Evolutionary conservation across 2,797 vertebrate species (phyloP), one percentile per base, ranked within the genome.

Genomic region (Galagoides demidoff): DNA sequence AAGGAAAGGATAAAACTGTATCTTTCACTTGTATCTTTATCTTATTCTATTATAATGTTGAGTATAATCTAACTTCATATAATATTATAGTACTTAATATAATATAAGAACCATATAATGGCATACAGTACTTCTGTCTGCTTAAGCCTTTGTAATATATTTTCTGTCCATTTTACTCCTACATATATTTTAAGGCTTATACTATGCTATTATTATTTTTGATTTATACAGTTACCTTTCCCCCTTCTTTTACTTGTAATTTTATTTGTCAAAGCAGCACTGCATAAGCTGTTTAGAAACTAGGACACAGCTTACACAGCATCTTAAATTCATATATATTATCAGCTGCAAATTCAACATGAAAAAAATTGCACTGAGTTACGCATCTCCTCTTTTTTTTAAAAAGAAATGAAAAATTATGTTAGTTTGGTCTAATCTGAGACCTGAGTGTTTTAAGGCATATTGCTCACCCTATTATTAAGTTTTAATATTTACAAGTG

Each of bases 231-330:
- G 55, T 87, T 73, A 89, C 70, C 66, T 68, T 76, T 83, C 16
- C 19, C 6, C n/a, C 31, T 97, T 98, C 97, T 98, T 98, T 98
- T 97, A 98, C 98, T 98, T 99, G 98, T 95, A 97, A 97, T 94
- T 99, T 99, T 99, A 99, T 99, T 99, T 99, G 98, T 99, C 99
- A 99, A 99, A 99, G 98, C 98, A 98, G 98, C 98, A 98, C 83
- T 97, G 95, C 95, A 96, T 97, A 97, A 98, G 97, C 96, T 98
- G 91, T 95, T 98, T 97, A 95, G 96, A 97, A 98, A 98, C 61
- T 97, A 98, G 97, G 97, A 98, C 96, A 97, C 88, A 98, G 98
- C 98, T 98, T 97, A 98, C 96, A 95, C 96, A 97, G 83, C 97
- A 97, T 90, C 82, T 97, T 97, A 97, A 96, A 97, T 98, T 89